Base-by-base conservation (phyloP, 2,888 invertebrate genomes). In the Sphecodes monilicornis region DNA sequence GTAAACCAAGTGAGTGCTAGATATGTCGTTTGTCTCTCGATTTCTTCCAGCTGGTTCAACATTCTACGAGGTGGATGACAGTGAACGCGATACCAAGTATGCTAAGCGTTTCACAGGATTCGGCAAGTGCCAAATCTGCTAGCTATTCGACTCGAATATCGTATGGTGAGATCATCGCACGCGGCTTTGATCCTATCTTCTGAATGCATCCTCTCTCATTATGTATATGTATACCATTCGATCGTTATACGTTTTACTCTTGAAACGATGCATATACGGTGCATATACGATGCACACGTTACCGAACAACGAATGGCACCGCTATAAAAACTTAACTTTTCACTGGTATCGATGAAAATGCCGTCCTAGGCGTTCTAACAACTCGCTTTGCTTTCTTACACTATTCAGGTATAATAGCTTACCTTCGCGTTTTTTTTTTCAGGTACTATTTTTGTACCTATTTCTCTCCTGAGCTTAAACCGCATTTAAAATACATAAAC, bases 401-500 rank as follows among this genome's bases (percentile, higher is more conserved):
- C 54, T 77, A 69, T 68, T 77, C 78, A 76, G 36, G 69, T 66
- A 66, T 75, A 79, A 36, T 39, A 74, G 66, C 80, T 89, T 84
- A 88, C 74, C 88, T 86, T 76, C 79, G 43, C 76, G 43, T 32
- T 60, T 85, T 54, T n/a, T 26, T 54, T 54, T 54, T 89, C 88
- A 91, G 90, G 90, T 92, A 91, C 88, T 87, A 54, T 64, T 36
- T 90, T 92, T 90, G 88, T 91, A 91, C 90, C 87, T 84, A 85
- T 78, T 85, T 91, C 85, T 82, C 84, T 87, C 88, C 86, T 89
- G 86, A 92, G 84, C 78, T 88, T 76, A 71, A 86, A 85, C 81
- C 78, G 81, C 76, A 69, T 82, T 87, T 77, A 85, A 90, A 50
- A 86, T 83, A 83, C 73, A 82, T 74, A 74, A 68, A 64, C 73